Conservation (phyloP, 53 echinoderm and acorn worm genomes). For the Temnopleurus reevesii region DNA sequence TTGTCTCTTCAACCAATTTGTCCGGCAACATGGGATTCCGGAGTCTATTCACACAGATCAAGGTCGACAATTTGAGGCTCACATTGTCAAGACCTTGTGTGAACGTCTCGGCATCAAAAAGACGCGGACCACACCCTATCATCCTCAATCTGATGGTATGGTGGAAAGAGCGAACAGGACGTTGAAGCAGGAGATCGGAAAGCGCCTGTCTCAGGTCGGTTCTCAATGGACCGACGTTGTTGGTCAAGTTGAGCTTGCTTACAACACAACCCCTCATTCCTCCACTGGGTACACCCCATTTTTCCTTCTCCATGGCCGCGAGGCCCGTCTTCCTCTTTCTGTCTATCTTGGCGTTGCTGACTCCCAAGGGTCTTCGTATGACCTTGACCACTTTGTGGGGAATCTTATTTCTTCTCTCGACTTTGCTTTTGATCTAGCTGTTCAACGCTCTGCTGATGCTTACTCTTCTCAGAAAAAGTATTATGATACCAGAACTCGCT, state of each 20-base stretch:
- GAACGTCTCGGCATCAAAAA: neutral
- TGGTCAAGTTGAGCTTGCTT: constrained; percentile 42
- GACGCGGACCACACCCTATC: constrained; percentile 55
- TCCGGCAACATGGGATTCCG: constrained; percentile 50
- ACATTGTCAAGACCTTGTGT: neutral
- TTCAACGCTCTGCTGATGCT: neutral
- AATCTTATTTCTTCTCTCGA: neutral
- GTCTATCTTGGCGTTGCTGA: neutral
- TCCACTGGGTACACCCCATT: constrained; percentile 61
- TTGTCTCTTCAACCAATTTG: constrained; percentile 51
- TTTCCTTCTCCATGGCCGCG: constrained; percentile 57
- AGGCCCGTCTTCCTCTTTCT: constrained; percentile 56
- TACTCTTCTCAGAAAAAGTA: neutral
- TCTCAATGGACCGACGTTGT: constrained; percentile 45
- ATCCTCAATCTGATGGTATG: constrained; percentile 54
- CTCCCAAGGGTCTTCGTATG: neutral
- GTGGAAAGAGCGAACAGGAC: constrained; percentile 61
- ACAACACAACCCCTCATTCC: constrained; percentile 59
- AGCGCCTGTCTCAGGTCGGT: constrained; percentile 30
- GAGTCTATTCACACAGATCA: constrained; percentile 60
- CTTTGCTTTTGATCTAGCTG: neutral
- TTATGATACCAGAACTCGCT: constrained; percentile 34
- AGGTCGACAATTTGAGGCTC: constrained; percentile 50
- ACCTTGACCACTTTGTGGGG: constrained; percentile 38
- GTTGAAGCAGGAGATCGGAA: constrained; percentile 48